Evolutionary conservation across 2,797 vertebrate genomes (phyloP).

Genomic region (Spinibarbus caldwelli): DNA sequence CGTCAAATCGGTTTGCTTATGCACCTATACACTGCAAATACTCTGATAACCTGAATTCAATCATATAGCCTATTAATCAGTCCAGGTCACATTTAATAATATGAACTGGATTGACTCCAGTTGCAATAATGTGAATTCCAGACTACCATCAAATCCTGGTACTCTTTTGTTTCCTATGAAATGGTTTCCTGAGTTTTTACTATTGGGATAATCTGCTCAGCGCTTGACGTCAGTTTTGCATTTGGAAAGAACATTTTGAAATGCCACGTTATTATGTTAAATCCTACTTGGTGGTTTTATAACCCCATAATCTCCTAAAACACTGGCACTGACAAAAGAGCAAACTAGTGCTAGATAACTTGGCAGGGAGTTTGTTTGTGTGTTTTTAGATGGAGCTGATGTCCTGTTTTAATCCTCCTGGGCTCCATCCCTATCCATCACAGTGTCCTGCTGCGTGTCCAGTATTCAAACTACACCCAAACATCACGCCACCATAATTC

Average conservation of each 20-base stretch:
- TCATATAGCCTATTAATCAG: not conserved
- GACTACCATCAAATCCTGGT: not conserved
- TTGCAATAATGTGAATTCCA: not conserved
- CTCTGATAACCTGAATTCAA: not conserved
- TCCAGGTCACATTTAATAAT: not conserved
- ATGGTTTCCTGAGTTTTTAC: slow-evolving; percentile 18
- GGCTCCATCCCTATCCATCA: slow-evolving; percentile 31
- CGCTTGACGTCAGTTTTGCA: not conserved
- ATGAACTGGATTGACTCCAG: not conserved
- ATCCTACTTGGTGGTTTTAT: slow-evolving; percentile 15
- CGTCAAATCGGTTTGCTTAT: not conserved
- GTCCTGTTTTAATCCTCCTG: slow-evolving; percentile 37
- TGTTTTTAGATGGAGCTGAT: slow-evolving; percentile 29
- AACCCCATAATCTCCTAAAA: slow-evolving; percentile 2
- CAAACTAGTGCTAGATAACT: slow-evolving; percentile 30
- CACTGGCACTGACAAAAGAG: not conserved
- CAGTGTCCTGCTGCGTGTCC: slow-evolving; percentile 32
- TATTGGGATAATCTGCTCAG: not conserved
- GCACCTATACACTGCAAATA: not conserved
- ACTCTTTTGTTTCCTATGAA: not conserved
- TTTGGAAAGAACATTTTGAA: slow-evolving; percentile 26
- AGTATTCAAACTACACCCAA: slow-evolving; percentile 39
- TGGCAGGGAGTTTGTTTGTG: slow-evolving; percentile 15
- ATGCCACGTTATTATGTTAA: not conserved
- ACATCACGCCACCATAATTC: slow-evolving; percentile 28